These are phyloP conservation scores for Halocynthia roretzi DNA, from an alignment of 23 tunicate species.

Conservation along the genomic window DNA sequence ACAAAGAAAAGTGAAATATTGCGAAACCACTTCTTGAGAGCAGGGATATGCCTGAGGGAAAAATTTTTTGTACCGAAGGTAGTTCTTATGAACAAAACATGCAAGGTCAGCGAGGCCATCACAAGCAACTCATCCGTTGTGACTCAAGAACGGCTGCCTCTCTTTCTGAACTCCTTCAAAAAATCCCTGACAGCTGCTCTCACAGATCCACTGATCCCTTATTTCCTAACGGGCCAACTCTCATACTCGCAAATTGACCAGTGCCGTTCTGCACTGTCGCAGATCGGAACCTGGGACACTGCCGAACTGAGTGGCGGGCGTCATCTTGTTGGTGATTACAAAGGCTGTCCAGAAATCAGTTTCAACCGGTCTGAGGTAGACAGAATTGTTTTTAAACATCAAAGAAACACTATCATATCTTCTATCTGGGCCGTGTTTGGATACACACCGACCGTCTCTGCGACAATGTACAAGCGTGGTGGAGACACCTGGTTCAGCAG, in stretches of 20 bases:
- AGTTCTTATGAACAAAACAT: conserved; percentile 46
- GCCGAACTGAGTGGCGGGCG: conserved; percentile 73
- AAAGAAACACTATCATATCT: conserved; percentile 50
- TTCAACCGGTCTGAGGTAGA: conserved; percentile 74
- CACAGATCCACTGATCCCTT: conserved; percentile 67
- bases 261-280: conserved; percentile 37
- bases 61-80: conserved; percentile 37
- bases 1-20: conserved; percentile 49
- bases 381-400: conserved; percentile 54
- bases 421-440: conserved; percentile 89
- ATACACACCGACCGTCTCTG: conserved; percentile 59
- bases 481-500: conserved; percentile 49
- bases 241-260: conserved; percentile 79
- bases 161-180: conserved; percentile 39
- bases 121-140: conserved; percentile 39
- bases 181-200: conserved; percentile 25
- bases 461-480: conserved; percentile 49
- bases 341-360: conserved; percentile 75
- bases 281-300: conserved; percentile 94
- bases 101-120: conserved; percentile 47
- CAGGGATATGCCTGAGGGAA: conserved; percentile 59
- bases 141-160: conserved; percentile 30
- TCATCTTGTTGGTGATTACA: conserved; percentile 67
- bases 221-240: conserved; percentile 66
- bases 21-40: conserved; percentile 65